A percentile compares a stretch with the other conserved stretches of the same genome.
These are phyloP conservation scores for Tragelaphus imberbis DNA, from an alignment of 2,113 vertebrate genomes.

Conservation along the genomic window DNA sequence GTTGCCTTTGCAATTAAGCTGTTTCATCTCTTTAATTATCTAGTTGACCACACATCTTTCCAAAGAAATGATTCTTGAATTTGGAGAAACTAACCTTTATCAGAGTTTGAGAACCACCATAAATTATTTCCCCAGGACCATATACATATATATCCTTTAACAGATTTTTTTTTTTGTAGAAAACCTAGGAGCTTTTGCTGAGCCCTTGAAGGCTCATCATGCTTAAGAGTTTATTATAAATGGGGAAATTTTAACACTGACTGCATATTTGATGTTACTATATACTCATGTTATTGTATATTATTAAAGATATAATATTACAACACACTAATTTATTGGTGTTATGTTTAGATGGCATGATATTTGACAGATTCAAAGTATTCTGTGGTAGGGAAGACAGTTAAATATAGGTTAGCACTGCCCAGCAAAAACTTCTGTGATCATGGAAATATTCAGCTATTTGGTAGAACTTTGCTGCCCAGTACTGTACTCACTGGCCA, in stretches of 20 bases:
- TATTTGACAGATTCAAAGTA: background rate
- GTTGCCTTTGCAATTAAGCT: background rate
- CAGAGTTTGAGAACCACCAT: background rate
- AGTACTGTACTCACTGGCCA: background rate
- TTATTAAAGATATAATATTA: background rate
- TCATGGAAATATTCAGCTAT: background rate
- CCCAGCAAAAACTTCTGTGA: background rate
- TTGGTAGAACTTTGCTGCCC: background rate
- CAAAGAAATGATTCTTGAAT: background rate
- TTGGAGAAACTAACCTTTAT: background rate
- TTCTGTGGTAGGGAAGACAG: fast-evolving
- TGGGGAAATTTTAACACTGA: background rate
- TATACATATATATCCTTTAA: background rate
- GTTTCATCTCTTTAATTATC: background rate
- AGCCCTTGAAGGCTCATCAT: background rate
- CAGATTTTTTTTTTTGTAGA: background rate
- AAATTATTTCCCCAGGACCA: background rate
- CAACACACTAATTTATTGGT: background rate
- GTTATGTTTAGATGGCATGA: background rate
- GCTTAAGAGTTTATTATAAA: background rate
- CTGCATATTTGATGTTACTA: background rate
- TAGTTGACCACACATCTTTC: background rate
- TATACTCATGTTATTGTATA: background rate
- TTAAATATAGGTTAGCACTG: background rate
- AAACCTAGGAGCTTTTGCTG: background rate